Base-by-base conservation (phyloP, 2,888 invertebrate species). In the Colostygia pectinataria region DNA sequence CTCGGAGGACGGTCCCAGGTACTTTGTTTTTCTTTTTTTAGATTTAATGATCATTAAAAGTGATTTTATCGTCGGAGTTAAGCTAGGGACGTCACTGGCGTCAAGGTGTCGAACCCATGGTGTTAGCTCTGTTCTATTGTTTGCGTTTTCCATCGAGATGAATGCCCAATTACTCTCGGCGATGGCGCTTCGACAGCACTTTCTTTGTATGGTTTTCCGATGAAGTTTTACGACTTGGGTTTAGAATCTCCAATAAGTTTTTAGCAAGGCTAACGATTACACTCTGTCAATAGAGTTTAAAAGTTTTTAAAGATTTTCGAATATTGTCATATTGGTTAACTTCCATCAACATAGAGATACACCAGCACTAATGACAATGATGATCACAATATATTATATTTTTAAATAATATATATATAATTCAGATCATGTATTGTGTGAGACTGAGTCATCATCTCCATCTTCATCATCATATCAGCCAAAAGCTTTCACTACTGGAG, bases 61-160 rank as follows among this genome's bases (percentile, higher is more conserved):
- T 49, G 49, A 49, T 56, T 53, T 54, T 55, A 50, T 40, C 38
- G 32, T 47, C 52, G 51, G 48, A 60, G 66, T 67, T 64, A 45
- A 39, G 49, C 29, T 40, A 45, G 39, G 44, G 49, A 47, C 52
- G 45, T 50, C 31, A 33, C 32, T 18, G 25, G 28, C 25, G 23
- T 41, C 36, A 31, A 38, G 55, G 23, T 47, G 44, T 50, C 29
- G 23, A 52, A 50, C 47, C 56, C 15, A 40, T 38, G 42, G 39
- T 63, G 65, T 64, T 66, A 64, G 65, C n/a, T n/a, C 53, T 54
- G 39, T 15, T 39, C 61, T 46, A 71, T 74, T 74, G 73, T 76
- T 62, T 61, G 61, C 53, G 57, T 59, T 55, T 64, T 68, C 65
- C 66, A 62, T 63, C 47, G 61, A 63, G 65, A 68, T 68, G 65